Conservation (phyloP, 2,113 vertebrate genomes). For the Propithecus coquereli region DNA sequence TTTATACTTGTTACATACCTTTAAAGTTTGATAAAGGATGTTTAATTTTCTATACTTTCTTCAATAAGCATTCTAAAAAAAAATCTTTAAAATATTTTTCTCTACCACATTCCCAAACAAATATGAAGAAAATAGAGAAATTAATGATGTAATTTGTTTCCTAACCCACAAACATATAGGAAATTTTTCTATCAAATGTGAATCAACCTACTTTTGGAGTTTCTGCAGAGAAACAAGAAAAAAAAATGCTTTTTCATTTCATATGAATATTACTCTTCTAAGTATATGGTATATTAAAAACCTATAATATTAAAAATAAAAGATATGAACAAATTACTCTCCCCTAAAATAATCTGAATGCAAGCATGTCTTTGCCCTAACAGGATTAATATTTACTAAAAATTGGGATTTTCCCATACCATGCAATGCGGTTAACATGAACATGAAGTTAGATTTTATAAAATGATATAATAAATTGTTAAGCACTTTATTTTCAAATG, state of each 20-base stretch:
- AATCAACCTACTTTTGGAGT: background rate
- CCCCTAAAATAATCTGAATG: background rate
- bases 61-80: background rate
- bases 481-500: conserved; percentile 7
- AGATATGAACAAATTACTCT: background rate
- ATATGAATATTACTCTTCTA: background rate
- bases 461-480: background rate
- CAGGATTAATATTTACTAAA: background rate
- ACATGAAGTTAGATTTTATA: background rate
- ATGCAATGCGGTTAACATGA: background rate
- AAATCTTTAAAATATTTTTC: background rate
- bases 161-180: background rate
- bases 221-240: background rate
- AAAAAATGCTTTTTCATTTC: background rate
- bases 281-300: background rate
- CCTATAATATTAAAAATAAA: background rate
- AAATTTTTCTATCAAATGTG: background rate
- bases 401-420: background rate
- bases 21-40: background rate
- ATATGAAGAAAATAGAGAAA: background rate
- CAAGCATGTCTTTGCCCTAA: background rate
- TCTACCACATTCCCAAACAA: background rate
- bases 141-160: background rate
- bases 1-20: background rate
- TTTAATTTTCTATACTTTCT: background rate